phyloP scores from a whole-genome alignment of 2,113 vertebrate genomes.

The Smithornis capensis region DNA sequence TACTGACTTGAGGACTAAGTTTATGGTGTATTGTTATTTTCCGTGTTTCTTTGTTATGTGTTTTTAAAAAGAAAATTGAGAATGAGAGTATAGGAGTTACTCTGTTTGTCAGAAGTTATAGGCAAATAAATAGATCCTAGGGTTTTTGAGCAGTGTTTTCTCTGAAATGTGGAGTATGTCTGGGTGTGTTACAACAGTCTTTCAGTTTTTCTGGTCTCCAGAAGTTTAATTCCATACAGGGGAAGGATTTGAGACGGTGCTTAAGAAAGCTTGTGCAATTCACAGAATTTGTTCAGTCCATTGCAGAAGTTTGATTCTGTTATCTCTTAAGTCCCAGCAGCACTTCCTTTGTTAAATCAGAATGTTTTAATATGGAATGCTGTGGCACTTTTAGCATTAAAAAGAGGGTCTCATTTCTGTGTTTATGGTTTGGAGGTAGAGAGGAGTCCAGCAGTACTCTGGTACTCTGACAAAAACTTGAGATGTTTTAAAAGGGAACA shows the following conservation, averaged over 20 bases:
- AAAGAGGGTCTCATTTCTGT: background rate
- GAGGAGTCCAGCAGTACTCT: background rate
- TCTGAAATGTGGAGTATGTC: background rate
- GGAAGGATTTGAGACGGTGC: background rate
- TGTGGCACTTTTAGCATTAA: background rate
- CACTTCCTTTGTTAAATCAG: background rate
- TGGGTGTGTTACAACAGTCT: background rate
- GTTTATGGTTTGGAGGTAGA: background rate
- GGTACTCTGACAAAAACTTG: background rate
- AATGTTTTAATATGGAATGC: background rate
- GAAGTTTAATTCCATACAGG: background rate
- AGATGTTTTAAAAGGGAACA: background rate
- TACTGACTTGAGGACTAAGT: background rate
- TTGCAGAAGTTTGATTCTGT: background rate
- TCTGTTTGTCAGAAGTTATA: background rate
- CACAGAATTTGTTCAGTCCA: background rate
- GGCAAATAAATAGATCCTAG: background rate
- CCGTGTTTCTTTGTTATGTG: background rate
- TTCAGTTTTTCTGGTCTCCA: background rate
- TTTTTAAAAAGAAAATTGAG: background rate
- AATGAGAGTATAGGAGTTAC: background rate
- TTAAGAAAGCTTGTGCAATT: background rate
- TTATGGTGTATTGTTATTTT: background rate
- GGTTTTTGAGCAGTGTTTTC: background rate
- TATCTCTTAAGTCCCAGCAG: background rate